Evolutionary conservation across 2,888 invertebrate species (phyloP).

Genomic region (Abrostola triplasia): DNA sequence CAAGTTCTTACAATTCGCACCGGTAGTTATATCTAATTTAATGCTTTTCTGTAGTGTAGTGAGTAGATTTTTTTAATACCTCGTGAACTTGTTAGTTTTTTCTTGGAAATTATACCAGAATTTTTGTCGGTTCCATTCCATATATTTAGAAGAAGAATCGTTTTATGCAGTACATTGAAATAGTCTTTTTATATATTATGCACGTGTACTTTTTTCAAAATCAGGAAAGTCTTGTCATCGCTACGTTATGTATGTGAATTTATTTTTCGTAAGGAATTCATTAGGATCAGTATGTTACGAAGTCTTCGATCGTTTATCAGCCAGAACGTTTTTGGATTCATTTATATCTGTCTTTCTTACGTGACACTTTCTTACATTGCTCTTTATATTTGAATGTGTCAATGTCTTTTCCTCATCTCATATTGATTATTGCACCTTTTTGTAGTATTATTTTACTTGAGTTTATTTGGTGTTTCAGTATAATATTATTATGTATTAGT

Average conservation of each 20-base stretch:
- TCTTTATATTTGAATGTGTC: slow-evolving; percentile 44
- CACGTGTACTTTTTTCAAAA: neutral
- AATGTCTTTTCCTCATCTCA: slow-evolving; percentile 22
- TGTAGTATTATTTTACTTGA: neutral
- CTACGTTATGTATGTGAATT: slow-evolving; percentile 9
- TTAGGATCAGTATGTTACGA: slow-evolving; percentile 27
- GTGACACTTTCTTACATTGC: slow-evolving; percentile 49
- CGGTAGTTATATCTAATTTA: slow-evolving; percentile 32
- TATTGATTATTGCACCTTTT: slow-evolving; percentile 8
- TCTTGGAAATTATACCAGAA: slow-evolving; percentile 11
- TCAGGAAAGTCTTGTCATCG: neutral
- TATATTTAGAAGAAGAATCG: neutral
- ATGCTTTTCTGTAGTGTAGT: slow-evolving; percentile 25
- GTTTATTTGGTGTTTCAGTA: slow-evolving; percentile 8
- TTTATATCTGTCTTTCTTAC: slow-evolving; percentile 58
- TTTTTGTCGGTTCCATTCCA: slow-evolving; percentile 1
- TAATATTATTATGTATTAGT: slow-evolving; percentile 7
- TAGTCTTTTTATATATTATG: neutral
- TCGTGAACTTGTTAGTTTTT: slow-evolving; percentile 17
- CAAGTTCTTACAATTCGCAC: slow-evolving; percentile 24
- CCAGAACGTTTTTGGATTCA: slow-evolving; percentile 53
- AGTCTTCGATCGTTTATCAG: slow-evolving; percentile 55
- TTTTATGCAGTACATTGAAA: neutral
- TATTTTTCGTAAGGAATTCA: slow-evolving; percentile 25
- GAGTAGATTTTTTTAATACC: slow-evolving; percentile 22